Percentiles rank a stretch among this genome's conserved stretches.
phyloP scores from a whole-genome alignment of 2,888 invertebrate species.

The Entomobrya proxima region DNA sequence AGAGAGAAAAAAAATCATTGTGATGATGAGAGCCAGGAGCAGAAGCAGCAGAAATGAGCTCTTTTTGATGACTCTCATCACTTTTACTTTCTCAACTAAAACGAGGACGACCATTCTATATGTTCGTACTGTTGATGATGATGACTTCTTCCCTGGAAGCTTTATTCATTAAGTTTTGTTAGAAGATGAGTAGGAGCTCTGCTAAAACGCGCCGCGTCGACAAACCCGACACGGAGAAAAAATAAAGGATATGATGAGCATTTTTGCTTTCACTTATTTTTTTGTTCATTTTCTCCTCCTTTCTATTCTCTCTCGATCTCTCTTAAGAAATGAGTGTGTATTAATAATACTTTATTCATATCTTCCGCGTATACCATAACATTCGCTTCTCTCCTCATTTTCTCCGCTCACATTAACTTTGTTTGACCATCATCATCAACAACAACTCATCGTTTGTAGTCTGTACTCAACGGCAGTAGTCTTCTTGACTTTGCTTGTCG shows the following conservation, averaged over 20 bases:
- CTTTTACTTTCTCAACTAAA: slow-evolving; percentile 53
- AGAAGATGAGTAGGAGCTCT: slow-evolving; percentile 10
- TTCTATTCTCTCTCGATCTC: slow-evolving; percentile 44
- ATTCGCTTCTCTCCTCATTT: slow-evolving; percentile 30
- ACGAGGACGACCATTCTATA: not conserved
- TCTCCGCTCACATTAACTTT: slow-evolving; percentile 50
- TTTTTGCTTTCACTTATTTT: slow-evolving; percentile 64
- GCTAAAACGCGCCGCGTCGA: not conserved
- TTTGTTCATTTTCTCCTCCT: slow-evolving; percentile 56
- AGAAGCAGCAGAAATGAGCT: slow-evolving; percentile 60
- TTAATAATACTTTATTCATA: slow-evolving; percentile 61
- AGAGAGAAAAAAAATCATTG: slow-evolving; percentile 28
- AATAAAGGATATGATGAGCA: slow-evolving; percentile 57
- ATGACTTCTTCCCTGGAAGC: slow-evolving; percentile 56
- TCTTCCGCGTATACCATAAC: slow-evolving; percentile 7
- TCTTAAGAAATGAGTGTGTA: slow-evolving; percentile 52
- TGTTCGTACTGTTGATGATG: slow-evolving; percentile 26
- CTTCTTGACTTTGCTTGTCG: slow-evolving; percentile 40
- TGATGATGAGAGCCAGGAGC: slow-evolving; percentile 43
- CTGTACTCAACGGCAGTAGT: not conserved
- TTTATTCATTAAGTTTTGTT: slow-evolving; percentile 63
- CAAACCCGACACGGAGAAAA: slow-evolving; percentile 22
- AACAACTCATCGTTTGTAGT: not conserved
- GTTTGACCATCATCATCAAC: slow-evolving; percentile 30
- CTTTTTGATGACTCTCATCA: slow-evolving; percentile 65